Evolutionary conservation across 2,888 invertebrate species (phyloP).

Genomic region (Abrostola tripartita): DNA sequence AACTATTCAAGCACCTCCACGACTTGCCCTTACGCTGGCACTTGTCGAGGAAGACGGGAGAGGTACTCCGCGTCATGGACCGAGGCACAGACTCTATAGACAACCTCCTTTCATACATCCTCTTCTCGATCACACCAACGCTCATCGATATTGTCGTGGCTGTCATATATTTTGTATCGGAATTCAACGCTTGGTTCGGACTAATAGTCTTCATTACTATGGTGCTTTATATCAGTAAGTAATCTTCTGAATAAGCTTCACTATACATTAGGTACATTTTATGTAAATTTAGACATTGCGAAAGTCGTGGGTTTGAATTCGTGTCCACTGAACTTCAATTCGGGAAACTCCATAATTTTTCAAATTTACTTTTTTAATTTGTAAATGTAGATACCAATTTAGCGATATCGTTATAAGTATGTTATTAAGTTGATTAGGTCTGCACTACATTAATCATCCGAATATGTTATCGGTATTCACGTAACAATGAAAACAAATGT

Average conservation of each 20-base stretch:
- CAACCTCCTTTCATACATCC: constrained; percentile 95
- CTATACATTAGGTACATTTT: no score
- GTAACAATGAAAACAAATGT: no score
- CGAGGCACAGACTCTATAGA: constrained; percentile 99
- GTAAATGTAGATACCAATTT: no score
- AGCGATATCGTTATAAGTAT: background rate
- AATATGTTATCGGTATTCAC: background rate
- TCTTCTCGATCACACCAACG: constrained; percentile 98
- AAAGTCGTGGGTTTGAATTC: no score
- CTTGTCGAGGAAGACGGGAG: constrained; percentile 97
- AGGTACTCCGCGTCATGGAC: constrained; percentile 98
- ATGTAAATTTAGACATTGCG: no score
- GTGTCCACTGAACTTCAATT: no score
- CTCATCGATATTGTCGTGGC: constrained; percentile 97
- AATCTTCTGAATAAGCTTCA: constrained; percentile 2
- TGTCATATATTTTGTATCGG: constrained; percentile 94
- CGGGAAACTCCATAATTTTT: no score
- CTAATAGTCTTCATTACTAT: constrained; percentile 98
- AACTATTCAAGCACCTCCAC: constrained; percentile 96
- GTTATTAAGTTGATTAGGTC: background rate
- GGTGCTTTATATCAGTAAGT: constrained; percentile 96
- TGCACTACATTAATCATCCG: constrained; percentile 1
- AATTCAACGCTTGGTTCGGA: constrained; percentile 98
- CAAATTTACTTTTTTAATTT: no score
- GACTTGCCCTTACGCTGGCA: constrained; percentile 98